Percentiles rank a stretch among this genome's conserved stretches.
Evolutionary conservation across 2,113 vertebrate genomes (phyloP).

Genomic region (Zapornia atra): DNA sequence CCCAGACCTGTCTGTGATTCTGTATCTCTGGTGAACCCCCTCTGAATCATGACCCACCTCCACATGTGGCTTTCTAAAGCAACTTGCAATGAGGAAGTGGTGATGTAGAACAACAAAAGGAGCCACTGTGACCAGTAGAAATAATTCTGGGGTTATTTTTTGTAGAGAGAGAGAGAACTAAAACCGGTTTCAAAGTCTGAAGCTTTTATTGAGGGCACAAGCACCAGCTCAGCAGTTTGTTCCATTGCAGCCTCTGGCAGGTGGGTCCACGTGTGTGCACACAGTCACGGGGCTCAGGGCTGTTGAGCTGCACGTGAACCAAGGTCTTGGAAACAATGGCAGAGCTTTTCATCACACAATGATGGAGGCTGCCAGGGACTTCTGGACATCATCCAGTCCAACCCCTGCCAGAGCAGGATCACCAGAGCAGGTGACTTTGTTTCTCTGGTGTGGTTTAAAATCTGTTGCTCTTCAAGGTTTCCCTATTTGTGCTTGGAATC

Average conservation of each 20-base stretch:
- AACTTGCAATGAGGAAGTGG: accelerated
- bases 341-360: background rate
- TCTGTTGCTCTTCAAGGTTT: background rate
- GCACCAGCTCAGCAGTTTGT: background rate
- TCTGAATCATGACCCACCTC: background rate
- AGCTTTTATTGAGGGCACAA: background rate
- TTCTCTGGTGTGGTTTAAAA: background rate
- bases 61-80: background rate
- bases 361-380: too few relatives aligned
- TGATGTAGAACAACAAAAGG: too few relatives aligned
- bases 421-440: background rate
- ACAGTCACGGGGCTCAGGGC: background rate
- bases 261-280: background rate
- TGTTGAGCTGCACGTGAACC: background rate
- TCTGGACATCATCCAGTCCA: too few relatives aligned
- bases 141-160: background rate
- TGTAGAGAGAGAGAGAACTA: background rate
- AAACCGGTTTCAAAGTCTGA: background rate
- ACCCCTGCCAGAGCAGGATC: too few relatives aligned
- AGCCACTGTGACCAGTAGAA: background rate
- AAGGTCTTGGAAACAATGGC: background rate
- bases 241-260: background rate
- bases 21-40: too few relatives aligned
- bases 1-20: too few relatives aligned
- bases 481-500: background rate